Base-by-base conservation (phyloP, 1,140 invertebrate genomes). In the Lepidostoma basale region DNA sequence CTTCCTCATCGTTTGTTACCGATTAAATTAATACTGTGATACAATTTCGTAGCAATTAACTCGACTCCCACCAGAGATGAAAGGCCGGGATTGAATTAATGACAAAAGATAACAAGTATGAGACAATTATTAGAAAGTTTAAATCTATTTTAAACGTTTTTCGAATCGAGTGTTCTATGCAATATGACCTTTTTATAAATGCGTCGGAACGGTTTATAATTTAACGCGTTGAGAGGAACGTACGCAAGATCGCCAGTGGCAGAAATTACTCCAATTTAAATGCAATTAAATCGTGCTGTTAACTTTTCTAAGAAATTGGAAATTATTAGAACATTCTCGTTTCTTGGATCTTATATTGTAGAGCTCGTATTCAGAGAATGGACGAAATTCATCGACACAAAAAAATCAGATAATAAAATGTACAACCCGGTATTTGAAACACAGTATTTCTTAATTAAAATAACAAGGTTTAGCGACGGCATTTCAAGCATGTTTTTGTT, bases 11-110 rank as follows among this genome's bases (percentile, higher is more conserved):
- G 23, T 59, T 59, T 59, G 33, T 36, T 39, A 10, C 20, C 3
- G 30, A 39, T 59, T 39, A 59, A 59, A 59, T 14, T 12, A 12
- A 20, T 20, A n/a, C 36, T 39, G 8, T 59, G 56, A 39, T 59
- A 59, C 28, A 59, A 59, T 59, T 59, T 59, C 25, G 9, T 12
- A 59, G 56, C 56, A 40, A 59, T 59, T 59, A 59, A 59, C 16
- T 39, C 30, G 18, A 59, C 56, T 39, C 56, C 56, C 36, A 59
- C 56, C 30, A 39, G 56, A 59, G 56, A 39, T 59, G 56, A 59
- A 39, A 39, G 22, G 45, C 23, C n/a, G 9, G 8, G 45, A 49
- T 49, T 47, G 2, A 12, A 49, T 12, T n/a, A 12, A n/a, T n/a
- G 12, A 22, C 12, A 26, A 25, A 49, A 49, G 1, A 10, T 49